Base-by-base conservation (phyloP, 1,140 invertebrate genomes). In the Macrobrachium rosenbergii region DNA sequence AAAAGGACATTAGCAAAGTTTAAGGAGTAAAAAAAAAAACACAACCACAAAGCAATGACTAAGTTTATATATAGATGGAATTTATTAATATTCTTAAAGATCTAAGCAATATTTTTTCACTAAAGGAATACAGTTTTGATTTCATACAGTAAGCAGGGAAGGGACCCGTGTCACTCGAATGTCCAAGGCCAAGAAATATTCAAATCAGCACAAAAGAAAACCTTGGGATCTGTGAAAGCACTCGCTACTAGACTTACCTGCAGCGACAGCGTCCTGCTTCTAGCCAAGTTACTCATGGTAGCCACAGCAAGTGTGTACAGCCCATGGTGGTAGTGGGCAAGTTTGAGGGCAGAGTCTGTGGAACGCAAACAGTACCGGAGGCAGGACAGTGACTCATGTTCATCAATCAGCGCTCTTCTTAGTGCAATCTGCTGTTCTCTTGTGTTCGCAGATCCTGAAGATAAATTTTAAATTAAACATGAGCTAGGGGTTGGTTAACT, bases 321-420 rank as follows among this genome's bases (percentile, higher is more conserved):
- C 58, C 97, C 96, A 43, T 96, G 95, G 12, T 96, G 94, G 28
- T 96, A 95, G 28, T 95, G 94, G 52, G 96, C 94, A 88, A 97
- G 91, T 88, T 95, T 93, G 88, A 95, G 92, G 21, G 95, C 93
- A 45, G 95, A 95, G 91, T 97, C 96, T 63, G 94, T 93, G 91
- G 90, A 96, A 63, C 90, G 88, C 63, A 91, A 73, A 91, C 95
- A 96, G 88, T 95, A 95, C 76, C 93, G 92, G 5, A 98, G 92
- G 90, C 97, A 98, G 92, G 98, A 95, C 91, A 98, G 93, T 92
- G 96, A 98, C 81, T 97, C 96, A 69, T 97, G 93, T 92, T 98
- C 97, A 92, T 98, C 97, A 28, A 97, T 93, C 69, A 98, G 93
- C 5, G 96, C 95, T 83, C 96, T 93, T 14, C 95, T 81, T 59